Evolutionary conservation across 1,140 invertebrate species (phyloP).

Genomic region (Tetragonula clypearis): DNA sequence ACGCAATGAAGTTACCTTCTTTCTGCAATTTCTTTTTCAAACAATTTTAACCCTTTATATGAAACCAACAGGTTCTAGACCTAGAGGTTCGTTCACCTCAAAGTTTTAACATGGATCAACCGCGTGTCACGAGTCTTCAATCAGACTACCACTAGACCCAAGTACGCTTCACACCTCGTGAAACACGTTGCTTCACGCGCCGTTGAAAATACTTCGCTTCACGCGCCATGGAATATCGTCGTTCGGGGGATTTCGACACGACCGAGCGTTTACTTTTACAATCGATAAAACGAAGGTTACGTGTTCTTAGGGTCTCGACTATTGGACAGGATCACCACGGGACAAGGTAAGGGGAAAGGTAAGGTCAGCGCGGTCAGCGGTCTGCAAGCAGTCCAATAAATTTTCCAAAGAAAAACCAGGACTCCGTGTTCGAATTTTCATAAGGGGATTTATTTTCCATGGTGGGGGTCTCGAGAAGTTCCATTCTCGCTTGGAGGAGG

Average conservation of each 20-base stretch:
- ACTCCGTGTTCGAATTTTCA: constrained; percentile 71
- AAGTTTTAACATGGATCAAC: not conserved
- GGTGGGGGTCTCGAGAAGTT: constrained; percentile 28
- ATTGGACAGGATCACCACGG: constrained; percentile 21
- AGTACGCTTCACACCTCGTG: not conserved
- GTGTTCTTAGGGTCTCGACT: constrained; percentile 37
- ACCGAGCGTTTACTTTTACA: constrained; percentile 6
- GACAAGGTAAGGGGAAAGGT: not conserved
- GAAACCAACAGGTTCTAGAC: no score
- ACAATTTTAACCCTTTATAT: no score
- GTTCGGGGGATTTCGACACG: not conserved
- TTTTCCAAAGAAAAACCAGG: constrained; percentile 52
- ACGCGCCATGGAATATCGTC: not conserved
- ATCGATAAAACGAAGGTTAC: constrained; percentile 20
- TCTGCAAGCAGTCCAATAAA: constrained; percentile 67
- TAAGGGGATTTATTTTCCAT: constrained; percentile 73
- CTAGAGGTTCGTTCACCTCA: not conserved
- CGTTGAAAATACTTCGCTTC: not conserved
- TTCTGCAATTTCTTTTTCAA: no score
- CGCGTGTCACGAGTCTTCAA: not conserved
- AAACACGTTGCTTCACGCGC: not conserved
- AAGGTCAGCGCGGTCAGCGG: constrained; percentile 54
- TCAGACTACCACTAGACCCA: not conserved
- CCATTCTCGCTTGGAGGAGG: constrained; percentile 63
- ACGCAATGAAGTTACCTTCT: no score